phyloP scores from a whole-genome alignment of 2,888 invertebrate genomes.

The Eristalinus sepulchralis region DNA sequence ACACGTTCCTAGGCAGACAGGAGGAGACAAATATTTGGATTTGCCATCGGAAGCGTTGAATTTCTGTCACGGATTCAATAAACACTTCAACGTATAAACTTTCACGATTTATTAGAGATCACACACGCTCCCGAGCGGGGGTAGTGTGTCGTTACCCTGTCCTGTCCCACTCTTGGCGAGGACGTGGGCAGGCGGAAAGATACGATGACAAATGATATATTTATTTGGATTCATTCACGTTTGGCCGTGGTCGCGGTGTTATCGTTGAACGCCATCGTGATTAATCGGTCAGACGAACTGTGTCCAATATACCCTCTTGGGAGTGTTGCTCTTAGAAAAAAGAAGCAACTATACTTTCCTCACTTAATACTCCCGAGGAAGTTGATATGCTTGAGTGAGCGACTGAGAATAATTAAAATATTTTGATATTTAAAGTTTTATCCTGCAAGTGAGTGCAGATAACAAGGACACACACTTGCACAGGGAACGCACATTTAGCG shows the following conservation, averaged over 20 bases:
- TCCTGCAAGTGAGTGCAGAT: slow-evolving; percentile 38
- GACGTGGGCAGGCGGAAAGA: slow-evolving; percentile 18
- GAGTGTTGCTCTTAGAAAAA: background rate
- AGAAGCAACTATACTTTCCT: slow-evolving; percentile 3
- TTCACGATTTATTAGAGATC: slow-evolving; percentile 56
- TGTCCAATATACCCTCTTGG: background rate
- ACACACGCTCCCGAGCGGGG: background rate
- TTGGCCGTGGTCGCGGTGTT: background rate
- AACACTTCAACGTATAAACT: slow-evolving; percentile 77
- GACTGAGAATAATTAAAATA: slow-evolving; percentile 62
- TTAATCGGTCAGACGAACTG: slow-evolving; percentile 9
- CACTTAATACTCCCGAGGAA: slow-evolving; percentile 4
- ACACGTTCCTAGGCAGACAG: background rate
- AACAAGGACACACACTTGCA: slow-evolving; percentile 22
- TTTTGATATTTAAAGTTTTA: slow-evolving; percentile 62
- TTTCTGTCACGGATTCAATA: slow-evolving; percentile 80
- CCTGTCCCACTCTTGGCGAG: background rate
- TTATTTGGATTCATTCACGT: slow-evolving; percentile 57
- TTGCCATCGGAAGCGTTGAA: slow-evolving; percentile 73
- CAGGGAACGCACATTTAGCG: background rate
- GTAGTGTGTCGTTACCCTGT: background rate
- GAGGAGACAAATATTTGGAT: slow-evolving; percentile 65
- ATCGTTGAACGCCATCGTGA: slow-evolving; percentile 4
- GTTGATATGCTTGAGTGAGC: slow-evolving; percentile 50
- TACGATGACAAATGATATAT: slow-evolving; percentile 59